A percentile compares a stretch with the other conserved stretches of the same genome.
Conservation (phyloP, 30 jellyfish, hydroid and myxozoan genomes). For the Sanderia malayensis region DNA sequence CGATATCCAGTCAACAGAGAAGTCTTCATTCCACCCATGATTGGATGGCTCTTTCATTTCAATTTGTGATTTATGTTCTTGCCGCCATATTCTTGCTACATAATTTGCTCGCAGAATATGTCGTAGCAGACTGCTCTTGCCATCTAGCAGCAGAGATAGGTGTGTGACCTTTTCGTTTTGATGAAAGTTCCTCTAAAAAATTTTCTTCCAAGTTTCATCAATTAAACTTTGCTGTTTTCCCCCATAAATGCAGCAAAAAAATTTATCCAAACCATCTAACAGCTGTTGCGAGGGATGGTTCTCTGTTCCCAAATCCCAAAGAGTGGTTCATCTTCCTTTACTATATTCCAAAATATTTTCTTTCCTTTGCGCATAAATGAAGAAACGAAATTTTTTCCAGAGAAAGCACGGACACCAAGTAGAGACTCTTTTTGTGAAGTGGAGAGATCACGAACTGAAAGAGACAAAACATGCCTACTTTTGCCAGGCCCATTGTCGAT, state of each 20-base stretch:
- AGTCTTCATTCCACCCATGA: neutral
- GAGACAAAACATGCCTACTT: too few relatives aligned
- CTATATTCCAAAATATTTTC: too few relatives aligned
- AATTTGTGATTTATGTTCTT: neutral
- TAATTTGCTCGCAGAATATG: slow-evolving; percentile 30
- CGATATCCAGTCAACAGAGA: neutral
- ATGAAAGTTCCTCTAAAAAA: neutral
- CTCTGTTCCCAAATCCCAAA: too few relatives aligned
- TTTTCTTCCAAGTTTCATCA: slow-evolving; percentile 9
- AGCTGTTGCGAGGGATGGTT: too few relatives aligned
- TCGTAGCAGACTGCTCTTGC: slow-evolving; percentile 19
- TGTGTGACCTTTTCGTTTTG: slow-evolving; percentile 19
- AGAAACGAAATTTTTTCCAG: too few relatives aligned
- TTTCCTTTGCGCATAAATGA: too few relatives aligned
- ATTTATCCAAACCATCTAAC: too few relatives aligned
- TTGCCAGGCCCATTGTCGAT: too few relatives aligned
- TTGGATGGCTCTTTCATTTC: neutral
- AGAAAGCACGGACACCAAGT: too few relatives aligned
- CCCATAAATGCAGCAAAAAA: slow-evolving; percentile 4
- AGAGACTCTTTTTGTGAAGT: too few relatives aligned
- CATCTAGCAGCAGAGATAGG: slow-evolving; percentile 8
- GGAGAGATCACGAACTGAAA: too few relatives aligned
- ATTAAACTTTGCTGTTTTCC: neutral
- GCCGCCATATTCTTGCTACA: slow-evolving; percentile 24
- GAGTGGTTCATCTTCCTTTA: too few relatives aligned